A percentile compares a stretch with the other conserved stretches of the same genome.
phyloP scores from a whole-genome alignment of 2,113 vertebrate species.

The Sturnira hondurensis region DNA sequence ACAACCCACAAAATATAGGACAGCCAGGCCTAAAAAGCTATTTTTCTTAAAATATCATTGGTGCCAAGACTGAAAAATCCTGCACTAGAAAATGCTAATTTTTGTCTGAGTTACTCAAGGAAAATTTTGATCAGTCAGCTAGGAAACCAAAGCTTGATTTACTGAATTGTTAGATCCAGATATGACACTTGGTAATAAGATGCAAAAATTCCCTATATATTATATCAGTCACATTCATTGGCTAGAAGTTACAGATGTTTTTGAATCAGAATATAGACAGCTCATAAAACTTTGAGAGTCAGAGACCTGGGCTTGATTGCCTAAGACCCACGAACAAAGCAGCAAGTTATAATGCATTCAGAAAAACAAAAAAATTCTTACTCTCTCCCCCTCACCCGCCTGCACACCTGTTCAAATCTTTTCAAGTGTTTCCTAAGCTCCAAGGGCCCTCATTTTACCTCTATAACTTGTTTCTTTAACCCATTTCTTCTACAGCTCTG shows the following conservation, averaged over 20 bases:
- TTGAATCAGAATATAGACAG: not conserved
- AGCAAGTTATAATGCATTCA: not conserved
- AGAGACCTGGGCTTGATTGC: not conserved
- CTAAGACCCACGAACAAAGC: not conserved
- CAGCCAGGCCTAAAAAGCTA: not conserved
- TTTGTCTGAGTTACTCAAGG: not conserved
- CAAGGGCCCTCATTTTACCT: not conserved
- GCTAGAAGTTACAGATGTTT: not conserved
- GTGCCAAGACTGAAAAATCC: not conserved
- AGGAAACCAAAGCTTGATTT: not conserved
- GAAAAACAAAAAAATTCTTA: not conserved
- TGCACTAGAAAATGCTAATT: not conserved
- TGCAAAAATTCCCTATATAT: not conserved
- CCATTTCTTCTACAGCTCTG: not conserved
- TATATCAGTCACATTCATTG: not conserved
- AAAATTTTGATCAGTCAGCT: not conserved
- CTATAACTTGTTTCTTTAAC: not conserved
- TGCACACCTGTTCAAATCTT: not conserved
- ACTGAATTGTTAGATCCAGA: not conserved
- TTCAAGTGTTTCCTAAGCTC: not conserved
- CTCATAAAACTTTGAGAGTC: not conserved
- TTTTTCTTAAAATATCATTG: not conserved
- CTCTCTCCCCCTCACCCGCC: not conserved
- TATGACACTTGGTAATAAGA: not conserved
- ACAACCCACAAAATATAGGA: not conserved